These are phyloP conservation scores for Hoplodrina blanda DNA, from an alignment of 2,888 invertebrate species.

Conservation along the genomic window DNA sequence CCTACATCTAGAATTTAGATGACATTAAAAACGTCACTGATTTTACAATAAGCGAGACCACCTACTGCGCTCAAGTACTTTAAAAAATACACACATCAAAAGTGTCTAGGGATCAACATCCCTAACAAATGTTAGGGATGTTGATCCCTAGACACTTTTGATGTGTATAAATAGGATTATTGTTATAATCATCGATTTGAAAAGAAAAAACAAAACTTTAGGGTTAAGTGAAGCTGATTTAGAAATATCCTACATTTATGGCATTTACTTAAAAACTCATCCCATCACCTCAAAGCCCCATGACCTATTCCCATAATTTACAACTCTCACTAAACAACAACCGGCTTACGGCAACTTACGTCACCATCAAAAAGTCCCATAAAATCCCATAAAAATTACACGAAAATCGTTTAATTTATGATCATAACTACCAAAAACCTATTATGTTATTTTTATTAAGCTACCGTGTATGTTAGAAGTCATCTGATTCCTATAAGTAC, in stretches of 20 bases:
- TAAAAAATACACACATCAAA: no score
- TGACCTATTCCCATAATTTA: conserved; percentile 51
- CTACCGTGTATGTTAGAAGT: conserved; percentile 58
- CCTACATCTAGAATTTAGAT: no score
- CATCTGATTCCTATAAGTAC: conserved; percentile 53
- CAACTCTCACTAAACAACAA: conserved; percentile 42
- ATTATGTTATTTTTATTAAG: conserved; percentile 54
- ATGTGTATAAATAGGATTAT: no score
- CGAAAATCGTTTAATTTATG: conserved; percentile 63
- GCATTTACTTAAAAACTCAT: conserved; percentile 10
- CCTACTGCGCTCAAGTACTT: no score
- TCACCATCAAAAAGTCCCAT: conserved; percentile 33
- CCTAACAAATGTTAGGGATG: no score
- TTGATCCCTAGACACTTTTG: no score
- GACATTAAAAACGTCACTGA: no score
- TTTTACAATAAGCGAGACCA: no score
- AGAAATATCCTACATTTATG: neutral
- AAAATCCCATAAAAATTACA: conserved; percentile 50
- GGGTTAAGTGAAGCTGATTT: neutral
- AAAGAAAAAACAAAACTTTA: no score
- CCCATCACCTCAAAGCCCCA: conserved; percentile 29
- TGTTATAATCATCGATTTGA: no score
- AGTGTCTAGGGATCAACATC: no score
- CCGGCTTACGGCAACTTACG: conserved; percentile 41
- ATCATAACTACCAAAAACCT: conserved; percentile 47